phyloP scores from a whole-genome alignment of 2,888 invertebrate species.

The Amaurobius ferox region DNA sequence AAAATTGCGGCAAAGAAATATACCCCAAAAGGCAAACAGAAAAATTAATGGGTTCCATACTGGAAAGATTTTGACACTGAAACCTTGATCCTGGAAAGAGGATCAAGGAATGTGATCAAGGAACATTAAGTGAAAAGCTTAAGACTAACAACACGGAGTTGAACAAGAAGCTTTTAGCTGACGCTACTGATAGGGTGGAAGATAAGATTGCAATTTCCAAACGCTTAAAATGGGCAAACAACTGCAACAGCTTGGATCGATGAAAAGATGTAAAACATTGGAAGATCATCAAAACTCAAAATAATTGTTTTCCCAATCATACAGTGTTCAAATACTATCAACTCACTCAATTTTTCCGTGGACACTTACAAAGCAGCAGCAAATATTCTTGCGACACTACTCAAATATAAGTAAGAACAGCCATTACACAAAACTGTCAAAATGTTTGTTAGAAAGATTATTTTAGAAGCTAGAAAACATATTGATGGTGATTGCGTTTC shows the following conservation, averaged over 20 bases:
- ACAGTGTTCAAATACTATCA: not conserved
- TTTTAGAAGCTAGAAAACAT: not conserved
- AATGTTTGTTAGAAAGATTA: not conserved
- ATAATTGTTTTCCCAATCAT: not conserved
- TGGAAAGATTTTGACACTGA: not conserved
- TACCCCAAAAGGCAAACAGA: not conserved
- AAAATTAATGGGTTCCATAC: not conserved
- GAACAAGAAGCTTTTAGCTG: not conserved
- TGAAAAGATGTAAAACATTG: not conserved
- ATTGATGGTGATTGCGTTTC: not conserved
- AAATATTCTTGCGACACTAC: not conserved
- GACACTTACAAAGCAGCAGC: not conserved
- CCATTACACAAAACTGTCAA: not conserved
- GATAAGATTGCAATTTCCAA: not conserved
- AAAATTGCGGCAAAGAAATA: not conserved
- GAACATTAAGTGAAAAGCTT: not conserved
- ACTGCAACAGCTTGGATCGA: not conserved
- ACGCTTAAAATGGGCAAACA: conserved; percentile 1
- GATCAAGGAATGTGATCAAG: no score
- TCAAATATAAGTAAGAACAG: not conserved
- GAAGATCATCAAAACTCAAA: no score
- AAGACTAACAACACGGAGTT: not conserved
- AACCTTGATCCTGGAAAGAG: not conserved
- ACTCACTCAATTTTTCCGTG: not conserved
- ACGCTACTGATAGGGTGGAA: not conserved